Evolutionary conservation across 2,797 vertebrate genomes (phyloP).

Genomic region (Neopelma chrysocephalum): DNA sequence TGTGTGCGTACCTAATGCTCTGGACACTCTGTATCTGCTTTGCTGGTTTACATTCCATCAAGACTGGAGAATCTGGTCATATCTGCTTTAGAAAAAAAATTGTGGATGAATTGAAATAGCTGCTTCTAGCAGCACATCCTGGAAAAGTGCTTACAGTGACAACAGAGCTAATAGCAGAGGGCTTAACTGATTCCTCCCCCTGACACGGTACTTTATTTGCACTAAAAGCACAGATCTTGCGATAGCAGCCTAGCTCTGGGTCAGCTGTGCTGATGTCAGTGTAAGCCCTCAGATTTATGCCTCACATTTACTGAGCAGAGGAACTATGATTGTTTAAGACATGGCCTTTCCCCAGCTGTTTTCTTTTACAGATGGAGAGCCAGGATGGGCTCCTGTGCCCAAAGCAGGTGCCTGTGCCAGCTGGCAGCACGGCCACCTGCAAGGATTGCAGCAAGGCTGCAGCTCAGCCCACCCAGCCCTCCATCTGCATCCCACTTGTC

Average conservation of each 20-base stretch:
- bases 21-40: not conserved
- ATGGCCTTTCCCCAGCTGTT: not conserved
- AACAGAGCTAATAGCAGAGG: not conserved
- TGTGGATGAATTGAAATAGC: not conserved
- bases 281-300: not conserved
- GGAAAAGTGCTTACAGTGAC: not conserved
- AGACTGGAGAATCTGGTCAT: not conserved
- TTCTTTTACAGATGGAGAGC: not conserved
- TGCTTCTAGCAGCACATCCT: not conserved
- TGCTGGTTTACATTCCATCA: not conserved
- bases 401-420: not conserved
- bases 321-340: not conserved
- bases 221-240: not conserved
- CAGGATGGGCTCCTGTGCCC: not conserved
- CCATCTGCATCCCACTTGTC: not conserved
- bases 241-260: not conserved
- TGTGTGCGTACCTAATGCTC: rapidly evolving
- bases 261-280: not conserved
- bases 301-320: not conserved
- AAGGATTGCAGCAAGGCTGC: not conserved
- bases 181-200: not conserved
- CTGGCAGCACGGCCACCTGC: not conserved
- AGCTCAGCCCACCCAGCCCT: not conserved
- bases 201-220: not conserved
- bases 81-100: not conserved